Conservation (phyloP, 2,113 vertebrate genomes). For the Apus apus region DNA sequence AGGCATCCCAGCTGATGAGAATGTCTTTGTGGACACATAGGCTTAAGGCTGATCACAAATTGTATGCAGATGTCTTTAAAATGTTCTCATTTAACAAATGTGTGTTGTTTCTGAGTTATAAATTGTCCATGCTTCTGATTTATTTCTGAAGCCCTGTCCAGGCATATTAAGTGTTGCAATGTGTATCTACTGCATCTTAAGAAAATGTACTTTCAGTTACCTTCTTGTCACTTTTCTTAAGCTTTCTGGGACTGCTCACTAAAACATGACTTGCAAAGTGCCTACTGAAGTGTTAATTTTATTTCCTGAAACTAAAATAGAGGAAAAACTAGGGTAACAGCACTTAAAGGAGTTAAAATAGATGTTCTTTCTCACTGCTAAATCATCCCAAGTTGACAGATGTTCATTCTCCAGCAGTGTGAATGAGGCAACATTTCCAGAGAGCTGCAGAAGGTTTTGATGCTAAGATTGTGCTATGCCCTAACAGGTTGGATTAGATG, state of each 20-base stretch:
- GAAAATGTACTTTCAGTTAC: not conserved
- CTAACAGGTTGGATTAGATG: not conserved
- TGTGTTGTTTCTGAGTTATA: not conserved
- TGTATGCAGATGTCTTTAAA: not conserved
- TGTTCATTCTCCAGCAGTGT: not conserved
- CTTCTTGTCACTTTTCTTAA: not conserved
- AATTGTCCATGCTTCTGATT: fast-evolving
- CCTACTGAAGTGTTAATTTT: not conserved
- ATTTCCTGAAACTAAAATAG: not conserved
- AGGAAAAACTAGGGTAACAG: not conserved
- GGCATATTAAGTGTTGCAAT: not conserved
- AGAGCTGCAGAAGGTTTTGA: not conserved
- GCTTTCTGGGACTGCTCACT: not conserved
- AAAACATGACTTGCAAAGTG: not conserved
- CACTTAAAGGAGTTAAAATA: not conserved
- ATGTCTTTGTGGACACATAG: not conserved
- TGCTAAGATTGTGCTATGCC: not conserved
- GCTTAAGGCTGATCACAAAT: not conserved
- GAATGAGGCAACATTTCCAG: not conserved
- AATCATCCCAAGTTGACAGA: not conserved
- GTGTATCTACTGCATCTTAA: not conserved
- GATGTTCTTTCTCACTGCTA: not conserved
- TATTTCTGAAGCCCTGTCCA: not conserved
- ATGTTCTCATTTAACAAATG: not conserved
- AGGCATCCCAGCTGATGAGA: not conserved